A percentile compares a stretch with the other conserved stretches of the same genome.
Conservation (phyloP, 1,140 invertebrate genomes). For the Bombus confusus region DNA sequence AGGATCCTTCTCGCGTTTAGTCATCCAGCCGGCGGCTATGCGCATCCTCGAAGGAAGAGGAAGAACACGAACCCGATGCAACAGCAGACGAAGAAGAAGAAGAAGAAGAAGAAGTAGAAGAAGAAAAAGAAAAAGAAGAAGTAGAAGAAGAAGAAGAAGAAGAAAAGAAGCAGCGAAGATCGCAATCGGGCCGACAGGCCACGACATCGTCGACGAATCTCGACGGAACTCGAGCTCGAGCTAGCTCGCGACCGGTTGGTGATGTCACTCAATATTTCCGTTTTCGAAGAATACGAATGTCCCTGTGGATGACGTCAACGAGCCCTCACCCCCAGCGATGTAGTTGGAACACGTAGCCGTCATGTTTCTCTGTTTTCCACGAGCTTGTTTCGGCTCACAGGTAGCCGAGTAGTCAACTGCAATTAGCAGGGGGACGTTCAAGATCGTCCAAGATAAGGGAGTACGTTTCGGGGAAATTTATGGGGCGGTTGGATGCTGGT, state of each 20-base stretch:
- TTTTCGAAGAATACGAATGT: slow-evolving; percentile 57
- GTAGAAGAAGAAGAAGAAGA: slow-evolving; percentile 35
- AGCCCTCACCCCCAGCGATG: slow-evolving; percentile 5
- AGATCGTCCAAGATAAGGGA: background rate
- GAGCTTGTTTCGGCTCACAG: background rate
- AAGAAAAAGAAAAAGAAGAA: slow-evolving; percentile 44
- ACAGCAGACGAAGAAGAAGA: background rate
- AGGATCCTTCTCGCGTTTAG: slow-evolving; percentile 69
- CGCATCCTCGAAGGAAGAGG: slow-evolving; percentile 39
- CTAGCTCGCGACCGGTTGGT: slow-evolving; percentile 65
- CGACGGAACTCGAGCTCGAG: slow-evolving; percentile 36
- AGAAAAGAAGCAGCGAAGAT: slow-evolving; percentile 54
- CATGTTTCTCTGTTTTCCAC: background rate
- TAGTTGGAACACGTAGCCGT: background rate
- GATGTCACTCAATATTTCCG: slow-evolving; percentile 74
- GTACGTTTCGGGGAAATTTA: slow-evolving; percentile 1
- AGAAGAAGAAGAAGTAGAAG: no score
- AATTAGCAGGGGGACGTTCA: slow-evolving; percentile 1
- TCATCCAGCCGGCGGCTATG: slow-evolving; percentile 58
- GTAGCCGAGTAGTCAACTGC: background rate
- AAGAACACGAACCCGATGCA: background rate
- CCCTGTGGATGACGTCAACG: slow-evolving; percentile 34
- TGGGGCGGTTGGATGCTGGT: background rate
- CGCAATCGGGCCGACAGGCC: slow-evolving; percentile 50
- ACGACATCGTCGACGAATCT: slow-evolving; percentile 66